phyloP scores from a whole-genome alignment of 2,113 vertebrate species.

The Labeo rohita region DNA sequence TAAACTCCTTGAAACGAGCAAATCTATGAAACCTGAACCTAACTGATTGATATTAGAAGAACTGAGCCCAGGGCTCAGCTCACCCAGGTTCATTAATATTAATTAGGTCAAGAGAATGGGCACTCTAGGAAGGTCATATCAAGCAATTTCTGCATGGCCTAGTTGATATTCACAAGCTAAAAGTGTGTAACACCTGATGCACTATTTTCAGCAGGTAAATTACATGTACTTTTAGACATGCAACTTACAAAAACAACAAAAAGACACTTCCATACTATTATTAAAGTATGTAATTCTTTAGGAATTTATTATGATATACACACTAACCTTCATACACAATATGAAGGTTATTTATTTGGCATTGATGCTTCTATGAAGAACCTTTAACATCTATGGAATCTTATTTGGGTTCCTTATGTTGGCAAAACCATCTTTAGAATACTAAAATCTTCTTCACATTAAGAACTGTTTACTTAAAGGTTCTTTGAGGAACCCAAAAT shows the following conservation, averaged over 20 bases:
- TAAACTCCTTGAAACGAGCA: background rate
- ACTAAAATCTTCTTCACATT: background rate
- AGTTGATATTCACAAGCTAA: slow-evolving; percentile 6
- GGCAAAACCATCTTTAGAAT: background rate
- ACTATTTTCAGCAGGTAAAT: slow-evolving; percentile 31
- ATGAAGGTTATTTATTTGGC: background rate
- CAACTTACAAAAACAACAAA: background rate
- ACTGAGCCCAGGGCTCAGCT: background rate
- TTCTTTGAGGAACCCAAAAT: background rate
- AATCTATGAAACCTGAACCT: background rate
- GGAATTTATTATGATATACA: background rate
- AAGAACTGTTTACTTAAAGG: background rate
- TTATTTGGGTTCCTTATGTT: background rate
- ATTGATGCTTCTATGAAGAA: background rate
- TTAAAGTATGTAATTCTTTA: background rate
- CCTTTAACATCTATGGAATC: background rate
- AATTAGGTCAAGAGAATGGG: background rate
- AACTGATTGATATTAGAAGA: background rate
- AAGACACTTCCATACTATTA: background rate
- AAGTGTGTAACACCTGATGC: background rate
- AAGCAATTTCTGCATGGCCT: background rate
- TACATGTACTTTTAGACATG: background rate
- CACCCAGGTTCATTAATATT: background rate
- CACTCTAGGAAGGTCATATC: background rate
- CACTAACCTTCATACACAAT: background rate